These are phyloP conservation scores for Ametastegia equiseti DNA, from an alignment of 2,888 invertebrate species.

Conservation along the genomic window DNA sequence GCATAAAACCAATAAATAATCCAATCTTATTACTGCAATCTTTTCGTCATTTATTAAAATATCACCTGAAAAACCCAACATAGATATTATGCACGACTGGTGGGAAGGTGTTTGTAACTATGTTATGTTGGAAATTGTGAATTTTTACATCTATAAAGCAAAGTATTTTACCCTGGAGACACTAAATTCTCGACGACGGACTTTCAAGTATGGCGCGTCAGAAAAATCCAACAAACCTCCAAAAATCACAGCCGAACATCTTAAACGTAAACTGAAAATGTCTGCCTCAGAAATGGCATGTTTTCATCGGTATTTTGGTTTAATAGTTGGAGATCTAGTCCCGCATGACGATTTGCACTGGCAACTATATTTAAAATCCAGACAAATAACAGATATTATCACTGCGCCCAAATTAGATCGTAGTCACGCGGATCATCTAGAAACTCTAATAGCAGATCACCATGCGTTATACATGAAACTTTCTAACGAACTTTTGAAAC, in stretches of 20 bases:
- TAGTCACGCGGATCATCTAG: neutral
- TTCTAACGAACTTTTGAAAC: slow-evolving; percentile 7
- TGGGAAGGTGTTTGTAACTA: slow-evolving; percentile 9
- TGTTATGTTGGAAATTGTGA: neutral
- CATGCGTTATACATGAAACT: slow-evolving; percentile 9
- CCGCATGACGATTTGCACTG: neutral
- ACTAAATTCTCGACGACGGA: slow-evolving; percentile 3
- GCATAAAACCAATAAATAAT: too few relatives aligned
- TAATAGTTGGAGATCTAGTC: slow-evolving; percentile 16
- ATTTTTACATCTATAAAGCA: neutral
- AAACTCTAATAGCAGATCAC: slow-evolving; percentile 3
- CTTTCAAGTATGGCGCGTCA: neutral
- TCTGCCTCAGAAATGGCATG: slow-evolving; percentile 1
- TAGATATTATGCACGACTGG: neutral
- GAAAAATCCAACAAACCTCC: slow-evolving; percentile 11
- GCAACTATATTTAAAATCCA: neutral
- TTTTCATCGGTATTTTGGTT: slow-evolving; percentile 11
- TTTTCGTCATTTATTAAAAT: too few relatives aligned
- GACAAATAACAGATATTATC: slow-evolving; percentile 2
- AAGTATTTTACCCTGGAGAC: neutral
- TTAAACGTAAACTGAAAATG: neutral
- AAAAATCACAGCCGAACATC: neutral
- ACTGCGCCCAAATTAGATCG: slow-evolving; percentile 8
- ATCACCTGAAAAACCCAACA: too few relatives aligned
- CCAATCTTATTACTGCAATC: too few relatives aligned